These are phyloP conservation scores for Meandrusa payeni DNA, from an alignment of 2,888 invertebrate genomes.

Conservation along the genomic window DNA sequence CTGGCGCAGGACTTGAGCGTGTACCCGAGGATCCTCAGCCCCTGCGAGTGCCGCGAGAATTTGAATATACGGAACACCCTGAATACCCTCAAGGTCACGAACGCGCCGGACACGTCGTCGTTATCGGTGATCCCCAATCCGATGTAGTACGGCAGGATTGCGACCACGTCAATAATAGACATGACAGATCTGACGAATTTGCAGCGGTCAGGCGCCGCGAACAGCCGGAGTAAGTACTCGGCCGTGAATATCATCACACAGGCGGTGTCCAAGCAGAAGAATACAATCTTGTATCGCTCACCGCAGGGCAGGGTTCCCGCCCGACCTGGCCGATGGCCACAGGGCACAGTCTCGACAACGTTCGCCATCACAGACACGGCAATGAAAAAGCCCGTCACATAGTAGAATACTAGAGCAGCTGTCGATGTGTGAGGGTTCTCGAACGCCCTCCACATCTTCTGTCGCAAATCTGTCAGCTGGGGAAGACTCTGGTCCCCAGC, in stretches of 20 bases:
- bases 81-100: conserved; percentile 99
- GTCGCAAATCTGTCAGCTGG: conserved; percentile 92
- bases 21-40: conserved; percentile 98
- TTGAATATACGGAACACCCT: conserved; percentile 99
- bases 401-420: conserved; percentile 99
- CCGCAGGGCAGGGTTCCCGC: conserved; percentile 96
- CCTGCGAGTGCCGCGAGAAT: conserved; percentile 99
- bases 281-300: conserved; percentile 98
- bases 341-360: conserved; percentile 98
- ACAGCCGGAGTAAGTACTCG: conserved; percentile 96
- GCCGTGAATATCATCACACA: conserved; percentile 99
- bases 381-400: conserved; percentile 99
- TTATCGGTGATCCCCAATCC: conserved; percentile 98
- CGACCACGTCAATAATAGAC: conserved; percentile 99
- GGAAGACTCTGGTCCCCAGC: conserved; percentile 94
- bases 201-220: conserved; percentile 98
- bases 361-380: conserved; percentile 99
- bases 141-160: conserved; percentile 99
- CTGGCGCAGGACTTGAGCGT: conserved; percentile 99
- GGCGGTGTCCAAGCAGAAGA: conserved; percentile 99
- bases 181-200: conserved; percentile 99
- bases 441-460: conserved; percentile 99
- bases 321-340: conserved; percentile 92
- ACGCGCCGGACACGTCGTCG: conserved; percentile 99
- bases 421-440: conserved; percentile 99